Evolutionary conservation across 2,797 vertebrate genomes (phyloP).

Genomic region (Neopelma chrysocephalum): DNA sequence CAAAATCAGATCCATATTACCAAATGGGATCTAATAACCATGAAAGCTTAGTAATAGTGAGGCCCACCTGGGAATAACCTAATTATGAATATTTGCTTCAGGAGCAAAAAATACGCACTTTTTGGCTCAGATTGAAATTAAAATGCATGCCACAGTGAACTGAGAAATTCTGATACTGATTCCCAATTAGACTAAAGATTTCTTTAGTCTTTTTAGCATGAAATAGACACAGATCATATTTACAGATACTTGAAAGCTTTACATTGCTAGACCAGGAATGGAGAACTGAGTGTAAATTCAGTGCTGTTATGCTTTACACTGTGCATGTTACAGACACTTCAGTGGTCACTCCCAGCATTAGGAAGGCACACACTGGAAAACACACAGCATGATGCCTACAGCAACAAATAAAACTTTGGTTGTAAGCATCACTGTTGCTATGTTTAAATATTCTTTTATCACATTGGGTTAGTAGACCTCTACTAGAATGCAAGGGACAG

Average conservation of each 20-base stretch:
- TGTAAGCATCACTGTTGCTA: neutral
- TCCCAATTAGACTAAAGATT: neutral
- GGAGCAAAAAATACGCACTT: neutral
- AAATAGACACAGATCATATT: neutral
- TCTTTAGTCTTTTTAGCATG: neutral
- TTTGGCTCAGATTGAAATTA: neutral
- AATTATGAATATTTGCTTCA: neutral
- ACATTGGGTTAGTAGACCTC: neutral
- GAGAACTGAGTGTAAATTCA: neutral
- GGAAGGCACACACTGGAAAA: neutral
- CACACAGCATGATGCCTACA: neutral
- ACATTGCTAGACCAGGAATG: neutral
- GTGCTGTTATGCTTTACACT: neutral
- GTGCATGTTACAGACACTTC: neutral
- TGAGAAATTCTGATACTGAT: neutral
- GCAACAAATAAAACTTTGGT: neutral
- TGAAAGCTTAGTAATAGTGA: neutral
- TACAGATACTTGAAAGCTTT: neutral
- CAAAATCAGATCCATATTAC: neutral
- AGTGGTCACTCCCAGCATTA: neutral
- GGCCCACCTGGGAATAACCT: neutral
- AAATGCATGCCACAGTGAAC: neutral
- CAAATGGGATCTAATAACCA: neutral
- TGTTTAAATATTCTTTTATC: neutral
- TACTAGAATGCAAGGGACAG: neutral